These are phyloP conservation scores for Philhelius pedissequus DNA, from an alignment of 2,888 invertebrate genomes.

Conservation along the genomic window DNA sequence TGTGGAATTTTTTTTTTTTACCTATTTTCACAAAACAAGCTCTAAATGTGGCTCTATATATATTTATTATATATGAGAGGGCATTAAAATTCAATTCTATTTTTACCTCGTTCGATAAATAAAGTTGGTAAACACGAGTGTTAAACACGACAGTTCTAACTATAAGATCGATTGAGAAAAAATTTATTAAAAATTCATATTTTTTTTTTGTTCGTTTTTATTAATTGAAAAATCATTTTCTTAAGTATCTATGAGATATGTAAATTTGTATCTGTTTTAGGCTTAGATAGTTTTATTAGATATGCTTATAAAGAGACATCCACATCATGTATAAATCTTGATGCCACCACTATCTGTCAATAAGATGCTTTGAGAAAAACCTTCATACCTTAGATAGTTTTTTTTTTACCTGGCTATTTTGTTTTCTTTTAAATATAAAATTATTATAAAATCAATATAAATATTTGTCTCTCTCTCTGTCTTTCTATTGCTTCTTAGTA, in stretches of 20 bases:
- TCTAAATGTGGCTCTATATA: slow-evolving; percentile 19
- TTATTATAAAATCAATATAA: slow-evolving; percentile 13
- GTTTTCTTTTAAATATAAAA: background rate
- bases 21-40: slow-evolving; percentile 6
- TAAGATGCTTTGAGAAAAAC: slow-evolving; percentile 43
- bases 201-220: background rate
- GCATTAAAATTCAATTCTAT: slow-evolving; percentile 27
- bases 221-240: slow-evolving; percentile 1
- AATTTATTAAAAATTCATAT: background rate
- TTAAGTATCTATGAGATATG: background rate
- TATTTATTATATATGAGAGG: background rate
- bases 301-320: background rate
- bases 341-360: background rate
- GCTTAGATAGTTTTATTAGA: background rate
- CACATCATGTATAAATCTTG: background rate
- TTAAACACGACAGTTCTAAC: slow-evolving; percentile 1
- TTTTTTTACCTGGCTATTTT: background rate
- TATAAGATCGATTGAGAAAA: background rate
- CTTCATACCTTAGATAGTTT: slow-evolving; percentile 7
- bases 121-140: slow-evolving; percentile 11
- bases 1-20: slow-evolving; percentile 8
- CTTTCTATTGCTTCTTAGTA: too few relatives aligned
- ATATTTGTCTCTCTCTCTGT: background rate
- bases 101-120: background rate
- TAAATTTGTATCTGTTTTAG: slow-evolving; percentile 22